Evolutionary conservation across 2,797 vertebrate genomes (phyloP).

Genomic region (Antennarius maculatus): DNA sequence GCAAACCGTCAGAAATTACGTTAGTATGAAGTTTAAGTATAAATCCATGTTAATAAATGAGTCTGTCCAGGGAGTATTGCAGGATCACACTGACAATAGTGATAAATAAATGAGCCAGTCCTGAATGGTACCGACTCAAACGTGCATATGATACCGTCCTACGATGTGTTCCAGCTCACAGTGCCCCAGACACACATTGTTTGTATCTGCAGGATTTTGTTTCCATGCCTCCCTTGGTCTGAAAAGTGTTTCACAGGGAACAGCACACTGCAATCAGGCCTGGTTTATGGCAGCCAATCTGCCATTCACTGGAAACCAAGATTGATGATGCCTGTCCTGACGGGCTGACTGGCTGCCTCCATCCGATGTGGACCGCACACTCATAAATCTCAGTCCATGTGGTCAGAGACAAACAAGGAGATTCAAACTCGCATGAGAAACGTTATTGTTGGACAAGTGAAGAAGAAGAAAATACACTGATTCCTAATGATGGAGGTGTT

Average conservation of each 20-base stretch:
- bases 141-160: background rate
- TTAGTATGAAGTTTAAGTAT: too few species aligned
- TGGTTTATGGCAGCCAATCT: slow-evolving; percentile 68
- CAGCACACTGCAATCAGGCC: slow-evolving; percentile 54
- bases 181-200: slow-evolving; percentile 36
- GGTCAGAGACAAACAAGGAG: slow-evolving; percentile 60
- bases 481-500: slow-evolving; percentile 11
- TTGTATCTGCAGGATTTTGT: slow-evolving; percentile 49
- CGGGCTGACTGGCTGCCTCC: slow-evolving; percentile 35
- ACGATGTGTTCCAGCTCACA: background rate
- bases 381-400: slow-evolving; percentile 61
- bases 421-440: slow-evolving; percentile 45
- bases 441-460: slow-evolving; percentile 15
- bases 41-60: too few species aligned
- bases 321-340: slow-evolving; percentile 66
- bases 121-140: background rate
- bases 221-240: slow-evolving; percentile 51
- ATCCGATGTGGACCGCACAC: slow-evolving; percentile 53
- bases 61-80: too few species aligned
- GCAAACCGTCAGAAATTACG: too few species aligned
- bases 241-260: slow-evolving; percentile 51
- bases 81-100: too few species aligned
- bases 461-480: background rate
- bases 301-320: slow-evolving; percentile 53
- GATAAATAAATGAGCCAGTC: slow-evolving; percentile 1